Conservation (phyloP, 2,113 vertebrate species). For the Psittacula cyanocephala region DNA sequence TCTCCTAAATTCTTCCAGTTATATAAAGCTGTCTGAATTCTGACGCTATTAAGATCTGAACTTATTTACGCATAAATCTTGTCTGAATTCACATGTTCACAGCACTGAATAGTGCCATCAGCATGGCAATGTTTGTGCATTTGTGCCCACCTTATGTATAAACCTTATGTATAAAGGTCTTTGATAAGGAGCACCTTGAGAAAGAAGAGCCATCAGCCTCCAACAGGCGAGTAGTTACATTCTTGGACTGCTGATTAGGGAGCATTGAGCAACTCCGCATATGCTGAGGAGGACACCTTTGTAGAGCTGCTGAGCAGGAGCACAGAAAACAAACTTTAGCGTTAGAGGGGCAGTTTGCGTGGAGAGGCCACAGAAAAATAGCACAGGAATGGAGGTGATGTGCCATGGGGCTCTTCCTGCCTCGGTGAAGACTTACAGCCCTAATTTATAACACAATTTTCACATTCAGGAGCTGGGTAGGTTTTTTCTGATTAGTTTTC, state of each 20-base stretch:
- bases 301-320: background rate
- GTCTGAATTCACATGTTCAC: background rate
- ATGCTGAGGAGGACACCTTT: background rate
- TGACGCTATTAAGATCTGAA: background rate
- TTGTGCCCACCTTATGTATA: background rate
- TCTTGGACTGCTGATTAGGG: background rate
- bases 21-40: background rate
- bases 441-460: background rate
- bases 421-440: background rate
- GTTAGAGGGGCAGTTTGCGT: background rate
- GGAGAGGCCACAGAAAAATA: background rate
- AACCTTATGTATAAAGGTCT: background rate
- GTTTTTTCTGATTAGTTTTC: background rate
- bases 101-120: background rate
- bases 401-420: background rate
- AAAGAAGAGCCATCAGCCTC: background rate
- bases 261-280: background rate
- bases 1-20: background rate
- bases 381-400: background rate
- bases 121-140: background rate
- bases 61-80: background rate
- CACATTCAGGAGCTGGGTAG: background rate
- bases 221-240: fast-evolving
- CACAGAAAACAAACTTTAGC: background rate
- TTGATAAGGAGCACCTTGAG: background rate